phyloP scores from a whole-genome alignment of 92 coral and sea anemone species.

The Epizoanthus rinbou region DNA sequence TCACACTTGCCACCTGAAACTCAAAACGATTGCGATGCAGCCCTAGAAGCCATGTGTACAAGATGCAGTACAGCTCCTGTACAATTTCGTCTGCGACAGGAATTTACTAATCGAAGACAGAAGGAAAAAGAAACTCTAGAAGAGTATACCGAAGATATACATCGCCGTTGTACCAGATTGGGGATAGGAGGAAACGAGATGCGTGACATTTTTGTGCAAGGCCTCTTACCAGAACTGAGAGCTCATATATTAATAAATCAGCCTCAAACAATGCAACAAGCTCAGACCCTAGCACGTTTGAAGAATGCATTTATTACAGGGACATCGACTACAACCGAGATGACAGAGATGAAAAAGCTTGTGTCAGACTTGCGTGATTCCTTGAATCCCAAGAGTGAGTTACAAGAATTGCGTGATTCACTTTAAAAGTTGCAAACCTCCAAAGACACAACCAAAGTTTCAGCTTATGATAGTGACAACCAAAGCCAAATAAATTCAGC shows the following conservation, averaged over 20 bases:
- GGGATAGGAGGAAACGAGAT: constrained; percentile 9
- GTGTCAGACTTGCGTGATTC: background rate
- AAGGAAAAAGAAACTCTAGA: constrained; percentile 11
- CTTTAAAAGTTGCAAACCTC: too few relatives aligned
- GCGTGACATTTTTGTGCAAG: constrained; percentile 17
- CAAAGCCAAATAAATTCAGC: too few relatives aligned
- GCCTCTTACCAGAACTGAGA: background rate
- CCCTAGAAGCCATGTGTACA: background rate
- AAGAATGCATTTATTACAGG: constrained; percentile 1
- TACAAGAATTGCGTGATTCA: constrained; percentile 1
- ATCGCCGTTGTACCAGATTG: constrained; percentile 2
- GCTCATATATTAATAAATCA: background rate
- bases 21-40: background rate
- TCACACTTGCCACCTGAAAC: constrained; percentile 4
- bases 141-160: constrained; percentile 5
- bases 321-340: background rate
- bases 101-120: constrained; percentile 7
- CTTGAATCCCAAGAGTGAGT: background rate
- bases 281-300: background rate
- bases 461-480: too few relatives aligned
- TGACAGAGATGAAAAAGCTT: background rate
- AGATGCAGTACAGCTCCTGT: constrained; percentile 14
- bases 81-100: background rate
- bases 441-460: background rate
- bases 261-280: constrained; percentile 3